Base-by-base conservation (phyloP, 2,113 vertebrate species). In the Anhinga rufa region DNA sequence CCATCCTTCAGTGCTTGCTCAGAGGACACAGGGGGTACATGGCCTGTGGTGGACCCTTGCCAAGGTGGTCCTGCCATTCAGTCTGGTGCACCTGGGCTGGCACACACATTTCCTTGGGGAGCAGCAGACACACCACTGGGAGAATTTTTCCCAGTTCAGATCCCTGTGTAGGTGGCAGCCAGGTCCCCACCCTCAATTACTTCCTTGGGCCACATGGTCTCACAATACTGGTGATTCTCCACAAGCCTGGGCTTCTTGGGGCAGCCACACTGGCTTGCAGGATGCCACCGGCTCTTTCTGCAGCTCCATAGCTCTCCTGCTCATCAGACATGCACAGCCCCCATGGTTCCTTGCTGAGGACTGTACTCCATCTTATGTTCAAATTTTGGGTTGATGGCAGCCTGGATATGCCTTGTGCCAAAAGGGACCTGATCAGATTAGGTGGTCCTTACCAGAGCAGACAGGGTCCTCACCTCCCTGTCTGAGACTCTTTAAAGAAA, bases 391-490 rank as follows among this genome's bases (percentile, higher is more conserved):
- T 40, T 94, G 88, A 88, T 68, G 61, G 83, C 92, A 92, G 93
- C 52, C 65, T 84, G 86, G 70, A 86, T 61, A 9, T 0, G 14
- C 38, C 18, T 84, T 10, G 12, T 81, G 88, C 88, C 80, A 92
- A 57, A 86, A 94, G 25, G 78, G 54, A 93, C 64, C 86, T 88
- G 80, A 89, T 90, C 95, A 88, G 92, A 93, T 89, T 92, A 95
- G 93, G 88, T 94, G 91, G 92, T 94, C 91, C 68, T 97, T 89
- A 91, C 13, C 74, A 92, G 91, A 95, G 91, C 92, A 97, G 92
- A 95, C 86, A 93, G 91, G 88, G 88, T 97, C 92, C 57, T 94
- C 94, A 97, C 96, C 91, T 95, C 92, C 83, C 86, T 2, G 10
- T 88, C 94, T 92, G 77, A 95, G 65, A 66, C 38, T 70, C 95